These are phyloP conservation scores for Anarrhichthys ocellatus DNA, from an alignment of 2,113 vertebrate species.

Conservation along the genomic window DNA sequence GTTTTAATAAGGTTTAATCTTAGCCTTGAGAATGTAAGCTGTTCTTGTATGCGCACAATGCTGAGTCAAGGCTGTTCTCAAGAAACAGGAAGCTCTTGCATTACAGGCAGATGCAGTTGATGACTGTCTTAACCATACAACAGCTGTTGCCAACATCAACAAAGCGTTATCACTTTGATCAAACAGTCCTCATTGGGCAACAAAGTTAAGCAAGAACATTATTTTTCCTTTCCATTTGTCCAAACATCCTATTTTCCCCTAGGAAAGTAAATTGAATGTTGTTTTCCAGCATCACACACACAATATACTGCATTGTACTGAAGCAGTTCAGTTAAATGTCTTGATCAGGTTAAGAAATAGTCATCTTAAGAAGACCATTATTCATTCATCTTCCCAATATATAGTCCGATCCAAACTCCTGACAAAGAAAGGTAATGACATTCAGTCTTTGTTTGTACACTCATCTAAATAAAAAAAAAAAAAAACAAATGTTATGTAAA, in stretches of 20 bases:
- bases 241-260: background rate
- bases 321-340: background rate
- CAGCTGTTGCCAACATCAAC: background rate
- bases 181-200: background rate
- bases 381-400: background rate
- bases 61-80: background rate
- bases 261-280: background rate
- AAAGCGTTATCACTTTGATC: background rate
- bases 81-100: slow-evolving; percentile 1
- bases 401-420: background rate
- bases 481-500: background rate
- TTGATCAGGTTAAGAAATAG: background rate
- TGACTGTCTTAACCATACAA: background rate
- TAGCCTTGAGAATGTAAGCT: background rate
- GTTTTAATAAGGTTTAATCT: background rate
- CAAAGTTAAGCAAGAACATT: background rate
- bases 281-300: background rate
- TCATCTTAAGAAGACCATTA: background rate
- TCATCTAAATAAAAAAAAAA: background rate
- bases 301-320: background rate
- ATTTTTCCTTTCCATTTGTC: background rate
- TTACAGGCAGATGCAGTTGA: background rate
- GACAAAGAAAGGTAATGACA: background rate
- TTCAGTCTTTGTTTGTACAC: background rate
- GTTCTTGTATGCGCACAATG: background rate